Conservation (phyloP, 2,888 invertebrate species). For the Hydriomena furcata region DNA sequence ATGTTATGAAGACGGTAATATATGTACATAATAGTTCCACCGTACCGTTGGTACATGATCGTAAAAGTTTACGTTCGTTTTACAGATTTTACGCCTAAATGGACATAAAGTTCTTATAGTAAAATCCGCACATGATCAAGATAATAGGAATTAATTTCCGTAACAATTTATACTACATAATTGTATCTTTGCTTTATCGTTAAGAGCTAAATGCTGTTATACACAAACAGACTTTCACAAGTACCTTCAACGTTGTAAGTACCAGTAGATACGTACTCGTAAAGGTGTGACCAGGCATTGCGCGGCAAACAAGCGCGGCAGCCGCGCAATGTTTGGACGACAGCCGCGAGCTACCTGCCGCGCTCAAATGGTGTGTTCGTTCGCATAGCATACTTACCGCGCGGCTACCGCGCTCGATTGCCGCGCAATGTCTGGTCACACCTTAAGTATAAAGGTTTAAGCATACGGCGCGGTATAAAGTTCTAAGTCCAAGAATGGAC, state of each 20-base stretch:
- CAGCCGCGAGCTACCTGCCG: no score
- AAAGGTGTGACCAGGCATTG: no score
- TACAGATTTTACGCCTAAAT: background rate
- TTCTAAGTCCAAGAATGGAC: conserved; percentile 18
- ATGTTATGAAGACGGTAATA: no score
- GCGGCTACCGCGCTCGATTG: no score
- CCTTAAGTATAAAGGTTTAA: no score
- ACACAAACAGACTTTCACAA: conserved; percentile 14
- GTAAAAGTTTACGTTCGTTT: background rate
- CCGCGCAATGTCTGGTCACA: no score
- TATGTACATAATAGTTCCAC: no score
- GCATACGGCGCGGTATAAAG: conserved; percentile 10
- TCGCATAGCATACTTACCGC: no score
- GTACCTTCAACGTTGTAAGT: conserved; percentile 2
- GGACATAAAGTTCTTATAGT: no score
- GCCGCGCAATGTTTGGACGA: no score
- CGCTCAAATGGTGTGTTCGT: no score
- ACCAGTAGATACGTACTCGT: background rate
- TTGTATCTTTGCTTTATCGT: conserved; percentile 3
- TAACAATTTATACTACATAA: background rate
- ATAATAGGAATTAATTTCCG: background rate
- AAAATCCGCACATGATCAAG: conserved; percentile 7
- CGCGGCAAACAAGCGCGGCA: no score
- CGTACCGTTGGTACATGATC: background rate
- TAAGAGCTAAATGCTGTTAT: conserved; percentile 17